Evolutionary conservation across 1,140 invertebrate genomes (phyloP).

Genomic region (Anoplolepis gracilipes): DNA sequence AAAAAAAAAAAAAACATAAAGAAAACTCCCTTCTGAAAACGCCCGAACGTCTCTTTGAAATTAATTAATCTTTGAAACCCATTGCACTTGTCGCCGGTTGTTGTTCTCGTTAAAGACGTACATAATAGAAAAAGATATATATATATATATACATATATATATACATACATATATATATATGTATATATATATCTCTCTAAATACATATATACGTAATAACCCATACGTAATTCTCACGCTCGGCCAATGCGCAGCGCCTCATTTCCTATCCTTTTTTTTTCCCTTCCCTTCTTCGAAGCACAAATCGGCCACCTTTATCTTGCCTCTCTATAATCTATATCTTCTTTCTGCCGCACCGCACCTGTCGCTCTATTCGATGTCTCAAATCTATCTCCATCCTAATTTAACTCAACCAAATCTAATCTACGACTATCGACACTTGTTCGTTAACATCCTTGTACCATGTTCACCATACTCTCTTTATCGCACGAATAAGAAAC

Average conservation of each 20-base stretch:
- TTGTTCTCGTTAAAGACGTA: conserved; percentile 43
- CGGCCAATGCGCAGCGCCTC: conserved; percentile 82
- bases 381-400: conserved; percentile 13
- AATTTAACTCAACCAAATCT: no score
- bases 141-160: conserved; percentile 47
- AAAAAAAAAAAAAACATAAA: conserved; percentile 35
- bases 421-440: not conserved
- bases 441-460: conserved; percentile 5
- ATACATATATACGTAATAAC: conserved; percentile 47
- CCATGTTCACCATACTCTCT: conserved; percentile 21
- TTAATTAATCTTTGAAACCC: conserved; percentile 68
- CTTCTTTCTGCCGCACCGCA: conserved; percentile 41
- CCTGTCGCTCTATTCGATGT: conserved; percentile 47
- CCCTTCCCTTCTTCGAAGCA: conserved; percentile 23
- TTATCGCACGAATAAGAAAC: conserved; percentile 73
- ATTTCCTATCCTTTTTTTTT: conserved; percentile 67
- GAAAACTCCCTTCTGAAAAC: conserved; percentile 48
- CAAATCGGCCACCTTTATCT: conserved; percentile 11
- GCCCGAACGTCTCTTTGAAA: conserved; percentile 75
- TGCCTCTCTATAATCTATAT: conserved; percentile 23
- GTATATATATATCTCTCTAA: not conserved
- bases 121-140: conserved; percentile 28
- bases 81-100: conserved; percentile 30
- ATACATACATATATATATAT: conserved; percentile 41
- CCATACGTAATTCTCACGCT: conserved; percentile 73